Conservation (phyloP, 2,888 invertebrate genomes). For the Neria commutata region DNA sequence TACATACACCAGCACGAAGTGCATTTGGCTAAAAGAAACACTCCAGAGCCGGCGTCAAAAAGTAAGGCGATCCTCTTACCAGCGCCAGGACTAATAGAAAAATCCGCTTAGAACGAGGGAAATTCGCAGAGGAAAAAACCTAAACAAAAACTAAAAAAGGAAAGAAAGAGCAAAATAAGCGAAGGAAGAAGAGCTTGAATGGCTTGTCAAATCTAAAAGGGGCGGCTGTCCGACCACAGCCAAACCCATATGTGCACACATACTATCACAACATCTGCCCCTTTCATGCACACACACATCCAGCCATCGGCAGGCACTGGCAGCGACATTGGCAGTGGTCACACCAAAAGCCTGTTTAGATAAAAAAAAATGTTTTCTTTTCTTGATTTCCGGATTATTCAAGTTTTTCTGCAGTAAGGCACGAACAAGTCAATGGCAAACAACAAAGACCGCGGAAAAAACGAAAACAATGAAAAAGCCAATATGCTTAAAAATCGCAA, state of each 20-base stretch:
- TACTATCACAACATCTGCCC: no score
- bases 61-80: slow-evolving; percentile 1
- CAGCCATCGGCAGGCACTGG: not conserved
- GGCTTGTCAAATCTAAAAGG: slow-evolving; percentile 7
- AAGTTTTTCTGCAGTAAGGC: not conserved
- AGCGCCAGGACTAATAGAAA: not conserved
- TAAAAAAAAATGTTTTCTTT: no score
- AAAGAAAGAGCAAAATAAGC: not conserved
- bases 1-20: not conserved
- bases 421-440: no score
- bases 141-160: not conserved
- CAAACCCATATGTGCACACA: not conserved
- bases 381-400: no score
- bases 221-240: not conserved
- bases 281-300: not conserved
- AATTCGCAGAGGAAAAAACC: not conserved
- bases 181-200: not conserved
- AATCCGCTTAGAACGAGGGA: not conserved
- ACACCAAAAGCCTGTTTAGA: slow-evolving; percentile 9
- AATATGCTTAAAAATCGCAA: not conserved
- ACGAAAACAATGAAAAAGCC: not conserved
- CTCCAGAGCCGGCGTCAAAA: not conserved
- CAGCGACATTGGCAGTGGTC: not conserved
- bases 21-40: not conserved
- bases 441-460: not conserved